Conservation (phyloP, 2,113 vertebrate genomes). For the Gadus macrocephalus region DNA sequence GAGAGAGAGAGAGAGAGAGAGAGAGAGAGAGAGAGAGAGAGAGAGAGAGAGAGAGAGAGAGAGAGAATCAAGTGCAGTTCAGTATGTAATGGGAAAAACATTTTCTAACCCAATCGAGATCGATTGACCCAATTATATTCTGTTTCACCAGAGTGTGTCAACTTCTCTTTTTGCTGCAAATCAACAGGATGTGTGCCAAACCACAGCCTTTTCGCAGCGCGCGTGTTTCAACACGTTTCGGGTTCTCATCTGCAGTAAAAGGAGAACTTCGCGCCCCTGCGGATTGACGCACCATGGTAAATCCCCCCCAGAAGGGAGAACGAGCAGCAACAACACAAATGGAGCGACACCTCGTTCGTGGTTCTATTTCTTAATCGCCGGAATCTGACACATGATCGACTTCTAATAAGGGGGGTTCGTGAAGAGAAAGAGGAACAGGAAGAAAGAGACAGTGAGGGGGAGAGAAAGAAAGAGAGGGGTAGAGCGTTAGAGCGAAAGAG, state of each 20-base stretch:
- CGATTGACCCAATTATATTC: conserved; percentile 19
- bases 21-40: neutral
- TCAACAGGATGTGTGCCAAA: conserved; percentile 78
- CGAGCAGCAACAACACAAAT: no score
- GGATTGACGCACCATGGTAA: neutral
- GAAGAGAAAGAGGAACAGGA: conserved; percentile 69
- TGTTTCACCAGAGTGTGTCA: conserved; percentile 13
- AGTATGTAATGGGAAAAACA: no score
- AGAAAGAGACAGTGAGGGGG: conserved; percentile 32
- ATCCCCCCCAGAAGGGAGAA: no score
- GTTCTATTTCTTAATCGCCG: no score
- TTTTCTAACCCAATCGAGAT: neutral
- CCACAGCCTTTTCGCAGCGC: conserved; percentile 60
- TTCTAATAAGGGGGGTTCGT: conserved; percentile 62
- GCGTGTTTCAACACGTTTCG: conserved; percentile 71
- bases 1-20: neutral
- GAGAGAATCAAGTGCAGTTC: neutral
- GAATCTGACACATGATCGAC: conserved; percentile 36
- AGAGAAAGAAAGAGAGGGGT: conserved; percentile 56
- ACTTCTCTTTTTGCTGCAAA: conserved; percentile 71
- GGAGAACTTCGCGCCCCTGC: neutral
- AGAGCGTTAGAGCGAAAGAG: conserved; percentile 11
- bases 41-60: no score
- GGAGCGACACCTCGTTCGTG: neutral
- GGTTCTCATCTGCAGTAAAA: conserved; percentile 33